Evolutionary conservation across 1,140 invertebrate species (phyloP).

Genomic region (Pteromalus puparum): DNA sequence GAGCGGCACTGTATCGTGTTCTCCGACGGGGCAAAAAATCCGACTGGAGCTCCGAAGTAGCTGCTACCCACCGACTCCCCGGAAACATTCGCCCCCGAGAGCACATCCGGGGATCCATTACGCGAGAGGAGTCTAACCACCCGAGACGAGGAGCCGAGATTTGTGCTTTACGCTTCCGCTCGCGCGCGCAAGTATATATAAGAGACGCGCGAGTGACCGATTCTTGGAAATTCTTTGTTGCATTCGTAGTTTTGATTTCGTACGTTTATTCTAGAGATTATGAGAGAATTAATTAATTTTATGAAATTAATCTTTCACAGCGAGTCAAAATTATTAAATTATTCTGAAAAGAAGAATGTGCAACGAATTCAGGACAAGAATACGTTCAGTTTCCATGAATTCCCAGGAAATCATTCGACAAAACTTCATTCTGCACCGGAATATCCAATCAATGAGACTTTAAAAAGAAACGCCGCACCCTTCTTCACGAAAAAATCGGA

Average conservation of each 20-base stretch:
- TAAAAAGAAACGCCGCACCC: neutral
- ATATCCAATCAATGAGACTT: slow-evolving; percentile 11
- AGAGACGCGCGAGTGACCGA: neutral
- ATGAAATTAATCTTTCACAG: too few species aligned
- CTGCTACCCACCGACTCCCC: slow-evolving; percentile 60
- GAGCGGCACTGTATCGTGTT: slow-evolving; percentile 68
- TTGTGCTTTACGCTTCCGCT: slow-evolving; percentile 58
- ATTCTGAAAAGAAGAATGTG: neutral
- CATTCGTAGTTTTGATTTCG: neutral
- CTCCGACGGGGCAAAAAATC: slow-evolving; percentile 23
- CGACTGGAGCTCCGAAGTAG: slow-evolving; percentile 65
- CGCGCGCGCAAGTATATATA: neutral
- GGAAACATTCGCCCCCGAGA: slow-evolving; percentile 68
- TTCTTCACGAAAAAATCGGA: slow-evolving; percentile 45
- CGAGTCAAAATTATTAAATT: neutral
- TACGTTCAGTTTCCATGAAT: neutral
- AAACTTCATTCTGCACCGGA: neutral
- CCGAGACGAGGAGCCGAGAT: slow-evolving; percentile 69
- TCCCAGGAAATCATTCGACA: neutral
- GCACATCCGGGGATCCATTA: slow-evolving; percentile 75
- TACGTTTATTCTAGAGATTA: too few species aligned
- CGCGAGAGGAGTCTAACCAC: slow-evolving; percentile 65
- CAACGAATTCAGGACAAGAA: neutral
- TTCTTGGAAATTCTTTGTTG: neutral
- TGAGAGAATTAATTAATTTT: too few species aligned